Conservation (phyloP, 2,797 vertebrate genomes). For the Cryptoblepharus egeriae region DNA sequence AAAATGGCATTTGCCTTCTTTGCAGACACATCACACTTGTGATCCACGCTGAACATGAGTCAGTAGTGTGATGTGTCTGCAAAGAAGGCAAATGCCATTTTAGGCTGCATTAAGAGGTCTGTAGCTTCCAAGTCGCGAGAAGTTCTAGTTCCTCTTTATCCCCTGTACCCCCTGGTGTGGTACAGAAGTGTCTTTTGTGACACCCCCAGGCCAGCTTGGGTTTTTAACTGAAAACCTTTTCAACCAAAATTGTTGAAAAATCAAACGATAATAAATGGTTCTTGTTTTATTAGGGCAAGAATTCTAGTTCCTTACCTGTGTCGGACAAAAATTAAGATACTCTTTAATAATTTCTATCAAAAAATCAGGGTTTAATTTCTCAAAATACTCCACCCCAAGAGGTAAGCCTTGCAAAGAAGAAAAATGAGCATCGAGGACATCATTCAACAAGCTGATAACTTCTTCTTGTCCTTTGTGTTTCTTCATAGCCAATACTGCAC, state of each 20-base stretch:
- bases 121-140: too few relatives aligned
- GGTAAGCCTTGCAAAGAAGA: constrained; percentile 89
- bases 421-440: constrained; percentile 93
- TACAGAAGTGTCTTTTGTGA: too few relatives aligned
- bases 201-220: too few relatives aligned
- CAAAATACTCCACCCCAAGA: constrained; percentile 92
- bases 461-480: constrained; percentile 84
- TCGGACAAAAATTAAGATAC: constrained; percentile 90
- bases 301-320: constrained; percentile 81
- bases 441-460: constrained; percentile 87
- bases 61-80: too few relatives aligned
- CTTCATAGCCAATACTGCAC: constrained; percentile 87
- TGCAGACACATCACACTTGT: too few relatives aligned
- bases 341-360: constrained; percentile 90
- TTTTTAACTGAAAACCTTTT: too few relatives aligned
- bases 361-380: constrained; percentile 96
- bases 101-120: too few relatives aligned
- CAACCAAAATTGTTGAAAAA: constrained; percentile 7
- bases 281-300: background rate
- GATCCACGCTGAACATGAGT: too few relatives aligned
- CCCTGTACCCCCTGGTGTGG: too few relatives aligned
- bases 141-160: too few relatives aligned
- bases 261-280: background rate
- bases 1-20: too few relatives aligned
- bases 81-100: too few relatives aligned